A percentile compares a stretch with the other conserved stretches of the same genome.
Conservation (phyloP, 2,888 invertebrate species). For the Camptogramma bilineatum region DNA sequence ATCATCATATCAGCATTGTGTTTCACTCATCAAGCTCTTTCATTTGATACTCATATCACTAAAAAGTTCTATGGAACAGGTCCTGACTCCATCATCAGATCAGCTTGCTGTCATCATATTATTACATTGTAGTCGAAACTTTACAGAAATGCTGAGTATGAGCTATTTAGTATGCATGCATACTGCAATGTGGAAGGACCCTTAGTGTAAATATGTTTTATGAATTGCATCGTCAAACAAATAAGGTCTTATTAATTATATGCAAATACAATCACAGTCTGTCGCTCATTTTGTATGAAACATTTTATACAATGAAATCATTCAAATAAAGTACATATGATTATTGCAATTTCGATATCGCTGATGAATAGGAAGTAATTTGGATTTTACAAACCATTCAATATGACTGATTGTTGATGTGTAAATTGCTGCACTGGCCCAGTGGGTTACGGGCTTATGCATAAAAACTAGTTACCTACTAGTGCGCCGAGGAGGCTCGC, state of each 20-base stretch:
- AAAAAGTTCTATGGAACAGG: no score
- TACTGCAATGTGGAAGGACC: neutral
- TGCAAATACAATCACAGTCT: slow-evolving; percentile 58
- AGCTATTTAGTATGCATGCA: neutral
- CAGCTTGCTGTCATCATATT: no score
- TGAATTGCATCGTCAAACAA: slow-evolving; percentile 7
- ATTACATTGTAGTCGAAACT: no score
- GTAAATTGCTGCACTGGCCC: neutral
- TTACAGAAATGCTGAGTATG: no score
- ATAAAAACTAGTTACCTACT: no score
- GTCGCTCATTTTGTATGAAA: slow-evolving; percentile 49
- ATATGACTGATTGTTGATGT: neutral
- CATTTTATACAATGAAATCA: slow-evolving; percentile 46
- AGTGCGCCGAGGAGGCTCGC: no score
- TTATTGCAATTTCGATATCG: slow-evolving; percentile 21
- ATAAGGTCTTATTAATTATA: slow-evolving; percentile 51
- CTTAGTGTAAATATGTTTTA: slow-evolving; percentile 25
- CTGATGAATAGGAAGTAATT: slow-evolving; percentile 10
- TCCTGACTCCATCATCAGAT: no score
- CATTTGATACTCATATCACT: no score
- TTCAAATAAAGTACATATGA: slow-evolving; percentile 10
- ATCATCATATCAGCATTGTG: no score
- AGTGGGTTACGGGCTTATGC: no score
- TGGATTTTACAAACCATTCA: neutral
- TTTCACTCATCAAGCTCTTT: no score